Evolutionary conservation across 2,113 vertebrate species (phyloP).

Genomic region (Alligator sinensis): DNA sequence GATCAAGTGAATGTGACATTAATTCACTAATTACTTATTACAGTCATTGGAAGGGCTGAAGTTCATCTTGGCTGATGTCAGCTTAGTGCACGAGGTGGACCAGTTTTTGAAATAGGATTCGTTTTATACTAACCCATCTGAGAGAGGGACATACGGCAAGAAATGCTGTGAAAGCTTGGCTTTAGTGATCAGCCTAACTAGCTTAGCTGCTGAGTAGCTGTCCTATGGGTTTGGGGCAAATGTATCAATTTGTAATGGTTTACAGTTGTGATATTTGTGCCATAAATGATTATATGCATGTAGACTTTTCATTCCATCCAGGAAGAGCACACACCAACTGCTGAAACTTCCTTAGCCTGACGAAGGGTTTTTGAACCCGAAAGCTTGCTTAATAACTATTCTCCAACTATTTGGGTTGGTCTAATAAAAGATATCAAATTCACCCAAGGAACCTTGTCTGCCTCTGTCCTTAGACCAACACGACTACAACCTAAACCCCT

Average conservation of each 20-base stretch:
- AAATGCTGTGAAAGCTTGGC: background rate
- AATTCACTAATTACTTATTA: background rate
- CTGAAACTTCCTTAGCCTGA: too few relatives aligned
- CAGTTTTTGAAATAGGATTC: background rate
- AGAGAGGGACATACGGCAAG: background rate
- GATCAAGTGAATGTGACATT: background rate
- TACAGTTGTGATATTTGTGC: background rate
- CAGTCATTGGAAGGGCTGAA: background rate
- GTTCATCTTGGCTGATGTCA: background rate
- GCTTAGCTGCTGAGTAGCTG: background rate
- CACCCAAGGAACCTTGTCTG: too few relatives aligned
- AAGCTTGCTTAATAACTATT: too few relatives aligned
- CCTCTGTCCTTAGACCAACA: too few relatives aligned
- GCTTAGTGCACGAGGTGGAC: background rate
- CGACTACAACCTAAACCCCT: too few relatives aligned
- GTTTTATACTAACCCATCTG: background rate
- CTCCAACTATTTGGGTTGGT: too few relatives aligned
- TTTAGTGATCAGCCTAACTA: background rate
- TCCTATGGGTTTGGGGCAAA: background rate
- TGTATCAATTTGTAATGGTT: background rate
- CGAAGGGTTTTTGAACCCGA: too few relatives aligned
- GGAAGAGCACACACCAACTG: too few relatives aligned
- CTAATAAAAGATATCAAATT: too few relatives aligned
- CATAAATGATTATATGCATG: background rate
- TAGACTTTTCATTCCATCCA: too few relatives aligned